Evolutionary conservation across 1,140 invertebrate genomes (phyloP).

Genomic region (Atta colombica): DNA sequence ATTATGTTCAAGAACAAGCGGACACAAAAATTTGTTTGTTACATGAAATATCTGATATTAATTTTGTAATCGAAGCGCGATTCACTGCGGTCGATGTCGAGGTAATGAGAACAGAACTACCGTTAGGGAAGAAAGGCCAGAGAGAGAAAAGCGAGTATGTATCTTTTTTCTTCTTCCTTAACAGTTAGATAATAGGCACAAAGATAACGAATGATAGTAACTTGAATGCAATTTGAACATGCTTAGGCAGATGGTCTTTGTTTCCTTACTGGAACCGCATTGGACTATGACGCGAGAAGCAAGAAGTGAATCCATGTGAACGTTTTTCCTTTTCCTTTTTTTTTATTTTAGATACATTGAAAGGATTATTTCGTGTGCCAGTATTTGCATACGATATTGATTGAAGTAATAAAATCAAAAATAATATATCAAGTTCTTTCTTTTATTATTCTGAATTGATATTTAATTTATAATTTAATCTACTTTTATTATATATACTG

Average conservation of each 20-base stretch:
- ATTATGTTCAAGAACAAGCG: not conserved
- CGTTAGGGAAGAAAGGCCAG: slow-evolving; percentile 16
- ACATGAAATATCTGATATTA: not conserved
- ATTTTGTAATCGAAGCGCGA: slow-evolving; percentile 17
- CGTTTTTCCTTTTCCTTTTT: not conserved
- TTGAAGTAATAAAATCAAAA: not conserved
- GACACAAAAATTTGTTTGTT: not conserved
- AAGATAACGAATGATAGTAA: slow-evolving; percentile 15
- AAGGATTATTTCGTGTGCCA: not conserved
- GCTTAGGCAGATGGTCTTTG: slow-evolving; percentile 24
- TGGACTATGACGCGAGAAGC: not conserved
- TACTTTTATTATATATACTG: not conserved
- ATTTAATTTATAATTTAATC: not conserved
- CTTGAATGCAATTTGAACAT: slow-evolving; percentile 1
- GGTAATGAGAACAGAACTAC: not conserved
- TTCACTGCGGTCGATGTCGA: not conserved
- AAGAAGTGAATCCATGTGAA: not conserved
- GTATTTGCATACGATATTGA: not conserved
- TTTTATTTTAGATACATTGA: not conserved
- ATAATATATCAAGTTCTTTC: not conserved
- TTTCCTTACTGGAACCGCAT: slow-evolving; percentile 29
- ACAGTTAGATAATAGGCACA: not conserved
- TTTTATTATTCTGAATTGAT: not conserved
- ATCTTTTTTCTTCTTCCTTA: slow-evolving; percentile 43
- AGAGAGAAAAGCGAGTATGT: slow-evolving; percentile 2